These are phyloP conservation scores for Acropora tenuis DNA, from an alignment of 64 coral and sea anemone species.

Conservation along the genomic window DNA sequence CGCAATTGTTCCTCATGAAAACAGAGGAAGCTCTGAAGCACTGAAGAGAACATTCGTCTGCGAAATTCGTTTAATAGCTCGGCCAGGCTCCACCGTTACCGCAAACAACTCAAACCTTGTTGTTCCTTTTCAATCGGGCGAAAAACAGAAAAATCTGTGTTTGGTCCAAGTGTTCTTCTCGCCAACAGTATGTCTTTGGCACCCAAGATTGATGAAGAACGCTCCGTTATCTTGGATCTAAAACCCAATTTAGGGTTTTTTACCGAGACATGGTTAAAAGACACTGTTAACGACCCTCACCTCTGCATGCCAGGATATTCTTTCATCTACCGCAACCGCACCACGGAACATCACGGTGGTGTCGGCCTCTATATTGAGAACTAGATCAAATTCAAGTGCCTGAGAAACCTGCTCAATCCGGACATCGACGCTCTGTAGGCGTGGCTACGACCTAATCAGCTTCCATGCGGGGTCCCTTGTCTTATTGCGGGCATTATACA, in stretches of 20 bases:
- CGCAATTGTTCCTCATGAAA: background rate
- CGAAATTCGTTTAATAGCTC: background rate
- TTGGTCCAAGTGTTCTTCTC: constrained; percentile 9
- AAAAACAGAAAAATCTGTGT: background rate
- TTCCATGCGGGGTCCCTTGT: constrained; percentile 7
- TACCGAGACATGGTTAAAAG: background rate
- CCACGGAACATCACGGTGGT: constrained; percentile 16
- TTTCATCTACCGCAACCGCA: background rate
- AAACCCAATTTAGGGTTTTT: constrained; percentile 3
- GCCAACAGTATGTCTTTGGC: constrained; percentile 3
- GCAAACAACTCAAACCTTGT: constrained; percentile 9
- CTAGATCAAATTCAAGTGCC: background rate
- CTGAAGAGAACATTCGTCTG: background rate
- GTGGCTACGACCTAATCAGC: constrained; percentile 3
- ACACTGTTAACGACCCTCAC: background rate
- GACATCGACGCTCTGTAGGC: constrained; percentile 9
- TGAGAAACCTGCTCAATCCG: constrained; percentile 34
- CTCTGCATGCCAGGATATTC: too few relatives aligned
- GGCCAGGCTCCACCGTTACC: background rate
- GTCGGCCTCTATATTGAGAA: constrained; percentile 19
- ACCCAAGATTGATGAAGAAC: constrained; percentile 1
- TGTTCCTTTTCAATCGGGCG: background rate
- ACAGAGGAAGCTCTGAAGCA: too few relatives aligned
- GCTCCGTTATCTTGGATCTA: background rate
- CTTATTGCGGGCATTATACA: constrained; percentile 33